Base-by-base conservation (phyloP, 2,888 invertebrate genomes). In the Oscheius myriophilus region DNA sequence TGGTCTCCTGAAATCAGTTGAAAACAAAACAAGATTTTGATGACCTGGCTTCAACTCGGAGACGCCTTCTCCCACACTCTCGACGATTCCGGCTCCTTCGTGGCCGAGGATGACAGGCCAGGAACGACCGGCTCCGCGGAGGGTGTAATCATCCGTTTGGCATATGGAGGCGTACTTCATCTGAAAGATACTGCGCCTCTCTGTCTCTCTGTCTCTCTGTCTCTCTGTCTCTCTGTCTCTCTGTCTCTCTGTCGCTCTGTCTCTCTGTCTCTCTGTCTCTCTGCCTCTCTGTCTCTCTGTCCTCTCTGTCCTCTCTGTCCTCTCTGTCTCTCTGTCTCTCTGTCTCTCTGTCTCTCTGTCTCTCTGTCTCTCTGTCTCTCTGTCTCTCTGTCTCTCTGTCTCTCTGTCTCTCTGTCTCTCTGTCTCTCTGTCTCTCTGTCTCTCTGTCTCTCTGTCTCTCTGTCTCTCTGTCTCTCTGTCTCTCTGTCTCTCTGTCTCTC, bases 11-110 rank as follows among this genome's bases (percentile, higher is more conserved):
- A 63, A 69, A 14, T 11, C n/a, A 1, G n/a, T 1, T 12, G 1
- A 18, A 52, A 52, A 21, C 12, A 14, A 43, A 14, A 43, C 11
- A 43, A 43, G 14, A 43, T 14, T 43, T 43, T 14, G 43, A 43
- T 7, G 46, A 69, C 96, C 96, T 46, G 92, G 90, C 85, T 92
- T 90, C 41, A 95, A 92, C 58, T 91, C 90, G 0, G 92, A 93
- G 0, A 96, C 96, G 18, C 93, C 93, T 84, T 92, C 92, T 0
- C 96, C 96, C 59, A 96, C 91, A 88, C 95, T 95, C 88, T 96
- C 96, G n/a, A 97, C 96, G 82, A 96, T 91, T 26, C 96, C 96
- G 57, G 86, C 88, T 49, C 96, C 97, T 89, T 98, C 97, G 85
- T 98, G 97, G 0, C 97, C 97, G 57, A 98, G 89, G 77, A 97